Conservation (phyloP, 2,888 invertebrate species). For the Aleiodes testaceus region DNA sequence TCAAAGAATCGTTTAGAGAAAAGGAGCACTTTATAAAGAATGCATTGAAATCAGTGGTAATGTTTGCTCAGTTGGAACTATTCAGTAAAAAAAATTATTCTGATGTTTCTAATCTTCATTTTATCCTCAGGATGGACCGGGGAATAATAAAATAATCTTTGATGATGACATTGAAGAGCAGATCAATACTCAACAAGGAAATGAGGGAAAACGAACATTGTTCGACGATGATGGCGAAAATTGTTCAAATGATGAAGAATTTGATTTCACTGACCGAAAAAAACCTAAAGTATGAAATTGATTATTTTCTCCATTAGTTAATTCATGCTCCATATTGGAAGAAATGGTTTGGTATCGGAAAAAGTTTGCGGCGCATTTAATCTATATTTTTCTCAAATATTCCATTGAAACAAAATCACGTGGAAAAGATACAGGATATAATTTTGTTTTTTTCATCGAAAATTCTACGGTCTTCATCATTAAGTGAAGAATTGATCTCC, state of each 20-base stretch:
- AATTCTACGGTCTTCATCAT: not conserved
- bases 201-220: conserved; percentile 51
- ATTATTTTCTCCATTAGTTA: no score
- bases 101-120: conserved; percentile 35
- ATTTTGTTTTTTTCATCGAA: not conserved
- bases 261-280: conserved; percentile 80
- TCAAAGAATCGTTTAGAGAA: conserved; percentile 78
- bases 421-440: no score
- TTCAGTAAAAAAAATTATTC: conserved; percentile 30
- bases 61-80: conserved; percentile 52
- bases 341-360: no score
- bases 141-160: conserved; percentile 79
- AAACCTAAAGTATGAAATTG: conserved; percentile 77
- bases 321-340: no score
- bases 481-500: no score
- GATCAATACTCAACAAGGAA: conserved; percentile 50
- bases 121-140: conserved; percentile 73
- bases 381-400: no score
- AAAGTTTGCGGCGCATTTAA: no score
- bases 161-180: conserved; percentile 71
- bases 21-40: conserved; percentile 80
- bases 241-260: conserved; percentile 75
- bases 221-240: conserved; percentile 75
- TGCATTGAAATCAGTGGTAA: conserved; percentile 79
- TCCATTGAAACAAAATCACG: no score